Percentiles rank a stretch among this genome's conserved stretches.
Evolutionary conservation across 2,797 vertebrate species (phyloP).

Genomic region (Sebastes goodei): DNA sequence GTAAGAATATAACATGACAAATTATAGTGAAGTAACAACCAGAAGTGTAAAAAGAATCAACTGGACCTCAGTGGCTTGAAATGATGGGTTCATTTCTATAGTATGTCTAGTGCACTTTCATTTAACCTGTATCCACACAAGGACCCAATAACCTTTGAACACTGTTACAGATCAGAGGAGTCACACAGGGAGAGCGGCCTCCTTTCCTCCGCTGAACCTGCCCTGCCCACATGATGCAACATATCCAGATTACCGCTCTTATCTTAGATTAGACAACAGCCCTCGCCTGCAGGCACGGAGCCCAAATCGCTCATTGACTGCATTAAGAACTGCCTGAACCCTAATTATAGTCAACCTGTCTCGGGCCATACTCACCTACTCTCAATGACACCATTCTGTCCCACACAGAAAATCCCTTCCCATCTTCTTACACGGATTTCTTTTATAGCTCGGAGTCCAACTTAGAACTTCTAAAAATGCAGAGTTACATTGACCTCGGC

Average conservation of each 20-base stretch:
- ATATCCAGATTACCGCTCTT: slow-evolving; percentile 61
- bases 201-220: background rate
- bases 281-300: slow-evolving; percentile 33
- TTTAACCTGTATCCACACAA: background rate
- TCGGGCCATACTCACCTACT: slow-evolving; percentile 1
- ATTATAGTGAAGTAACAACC: background rate
- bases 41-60: background rate
- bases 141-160: background rate
- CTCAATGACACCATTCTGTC: background rate
- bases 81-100: background rate
- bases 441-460: slow-evolving; percentile 17
- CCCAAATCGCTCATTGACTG: slow-evolving; percentile 48
- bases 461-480: background rate
- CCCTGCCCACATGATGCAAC: slow-evolving; percentile 40
- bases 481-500: background rate
- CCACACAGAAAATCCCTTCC: slow-evolving; percentile 13
- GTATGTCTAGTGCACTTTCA: background rate
- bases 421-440: background rate
- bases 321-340: slow-evolving; percentile 19
- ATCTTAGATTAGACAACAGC: slow-evolving; percentile 54
- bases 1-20: background rate
- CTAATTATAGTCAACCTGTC: slow-evolving; percentile 47
- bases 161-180: background rate
- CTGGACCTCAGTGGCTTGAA: background rate
- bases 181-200: background rate